Conservation (phyloP, 2,113 vertebrate species). For the Tupaia chinensis region DNA sequence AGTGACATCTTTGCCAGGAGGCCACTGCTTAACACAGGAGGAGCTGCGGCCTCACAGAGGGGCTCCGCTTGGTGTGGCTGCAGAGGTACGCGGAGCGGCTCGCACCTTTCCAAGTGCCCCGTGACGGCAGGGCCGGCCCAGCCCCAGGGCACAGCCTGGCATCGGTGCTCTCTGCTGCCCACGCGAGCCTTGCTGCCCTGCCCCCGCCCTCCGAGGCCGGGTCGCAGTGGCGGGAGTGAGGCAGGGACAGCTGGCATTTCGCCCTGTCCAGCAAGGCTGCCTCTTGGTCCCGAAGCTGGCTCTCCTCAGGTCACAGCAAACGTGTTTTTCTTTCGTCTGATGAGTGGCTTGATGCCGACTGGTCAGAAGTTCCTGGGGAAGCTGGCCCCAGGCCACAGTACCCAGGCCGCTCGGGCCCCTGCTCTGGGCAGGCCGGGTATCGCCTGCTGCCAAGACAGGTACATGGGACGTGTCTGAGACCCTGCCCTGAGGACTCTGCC, state of each 20-base stretch:
- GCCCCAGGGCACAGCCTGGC: rapidly evolving
- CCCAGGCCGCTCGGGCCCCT: not conserved
- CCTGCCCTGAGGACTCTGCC: not conserved
- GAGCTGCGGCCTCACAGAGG: too few relatives aligned
- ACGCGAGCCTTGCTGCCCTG: too few relatives aligned
- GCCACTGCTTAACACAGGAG: too few relatives aligned
- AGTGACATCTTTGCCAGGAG: too few relatives aligned
- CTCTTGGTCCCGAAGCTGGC: not conserved
- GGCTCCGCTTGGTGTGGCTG: too few relatives aligned
- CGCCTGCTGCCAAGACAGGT: not conserved
- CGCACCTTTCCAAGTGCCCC: not conserved
- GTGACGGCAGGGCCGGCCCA: not conserved
- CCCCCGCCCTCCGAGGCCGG: not conserved
- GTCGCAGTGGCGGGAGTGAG: not conserved
- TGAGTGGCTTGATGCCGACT: not conserved
- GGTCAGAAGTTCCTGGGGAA: constrained; percentile 34
- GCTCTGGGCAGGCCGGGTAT: not conserved
- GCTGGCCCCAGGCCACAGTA: not conserved
- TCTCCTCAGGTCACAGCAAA: not conserved
- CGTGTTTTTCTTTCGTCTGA: not conserved
- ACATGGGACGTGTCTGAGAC: not conserved
- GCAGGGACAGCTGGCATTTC: not conserved
- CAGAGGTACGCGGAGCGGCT: not conserved
- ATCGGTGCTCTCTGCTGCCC: not conserved
- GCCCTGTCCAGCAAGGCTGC: not conserved